Evolutionary conservation across 2,113 vertebrate genomes (phyloP).

Genomic region (Phocoena phocoena): DNA sequence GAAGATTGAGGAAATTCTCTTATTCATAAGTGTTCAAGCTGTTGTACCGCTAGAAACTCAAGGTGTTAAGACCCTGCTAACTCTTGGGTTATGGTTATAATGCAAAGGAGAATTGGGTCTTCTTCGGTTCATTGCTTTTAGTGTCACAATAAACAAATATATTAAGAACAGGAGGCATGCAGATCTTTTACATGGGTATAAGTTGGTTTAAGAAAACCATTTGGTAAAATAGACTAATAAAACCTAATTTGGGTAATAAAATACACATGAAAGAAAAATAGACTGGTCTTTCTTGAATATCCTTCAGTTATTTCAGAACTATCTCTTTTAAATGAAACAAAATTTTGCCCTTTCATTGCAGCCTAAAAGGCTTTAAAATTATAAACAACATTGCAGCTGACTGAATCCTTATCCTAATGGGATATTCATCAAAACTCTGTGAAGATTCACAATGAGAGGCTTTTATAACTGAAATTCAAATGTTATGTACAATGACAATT

Average conservation of each 20-base stretch:
- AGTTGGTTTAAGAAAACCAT: conserved; percentile 48
- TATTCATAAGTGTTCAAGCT: background rate
- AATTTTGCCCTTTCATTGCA: conserved; percentile 78
- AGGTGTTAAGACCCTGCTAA: background rate
- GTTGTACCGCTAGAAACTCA: background rate
- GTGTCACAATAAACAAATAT: background rate
- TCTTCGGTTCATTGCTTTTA: background rate
- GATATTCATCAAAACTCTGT: conserved; percentile 82
- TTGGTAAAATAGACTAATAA: conserved; percentile 65
- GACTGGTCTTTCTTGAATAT: conserved; percentile 67
- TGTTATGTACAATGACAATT: conserved; percentile 77
- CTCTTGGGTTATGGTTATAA: background rate
- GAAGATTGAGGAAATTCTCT: background rate
- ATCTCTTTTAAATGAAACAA: conserved; percentile 72
- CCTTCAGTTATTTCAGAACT: conserved; percentile 69
- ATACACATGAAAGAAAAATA: conserved; percentile 64
- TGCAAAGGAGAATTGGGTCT: accelerated
- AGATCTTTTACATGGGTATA: background rate
- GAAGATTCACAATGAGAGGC: conserved; percentile 64
- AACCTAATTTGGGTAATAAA: conserved; percentile 63
- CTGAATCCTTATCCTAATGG: conserved; percentile 78
- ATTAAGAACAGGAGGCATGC: background rate
- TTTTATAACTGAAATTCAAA: conserved; percentile 76
- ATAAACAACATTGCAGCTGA: conserved; percentile 81
- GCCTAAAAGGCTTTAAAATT: conserved; percentile 77